Base-by-base conservation (phyloP, 1,140 invertebrate species). In the Tigriopus japonicus region DNA sequence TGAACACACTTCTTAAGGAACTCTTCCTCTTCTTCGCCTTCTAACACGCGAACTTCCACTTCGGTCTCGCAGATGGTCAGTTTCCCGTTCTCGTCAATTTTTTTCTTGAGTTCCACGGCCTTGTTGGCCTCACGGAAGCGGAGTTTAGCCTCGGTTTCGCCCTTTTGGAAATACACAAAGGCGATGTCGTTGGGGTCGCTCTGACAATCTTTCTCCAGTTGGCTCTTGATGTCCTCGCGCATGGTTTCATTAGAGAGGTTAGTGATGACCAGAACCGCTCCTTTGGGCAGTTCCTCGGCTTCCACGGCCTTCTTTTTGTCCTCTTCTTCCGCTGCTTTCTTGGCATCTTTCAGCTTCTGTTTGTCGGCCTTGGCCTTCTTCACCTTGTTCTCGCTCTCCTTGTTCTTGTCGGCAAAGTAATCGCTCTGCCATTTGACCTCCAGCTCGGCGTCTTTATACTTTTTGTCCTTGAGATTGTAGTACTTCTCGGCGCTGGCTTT, bases 141-240 rank as follows among this genome's bases (percentile, higher is more conserved):
- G 12, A 87, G 73, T 68, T 79, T 81, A 12, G 84, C 85, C 66
- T 82, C 76, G 0, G 75, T 71, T 62, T 87, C 77, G 12, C 84
- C 85, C 61, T 77, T 77, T 62, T 78, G 79, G 67, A 80, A 87
- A 65, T 86, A 82, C 60, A 87, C 75, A 69, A 77, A 88, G 1
- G 80, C 81, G 14, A 87, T 75, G 60, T 78, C 76, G 5, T 71
- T 75, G 56, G n/a, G 45, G 45, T 15, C 45, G 21, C n/a, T 21
- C n/a, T 49, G n/a, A 12, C 78, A 78, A 70, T 58, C 23, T n/a
- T 81, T 74, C n/a, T 72, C 71, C 12, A 87, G 72, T 55, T 77
- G 77, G 61, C 79, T 76, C 67, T 81, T 84, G 13, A 90, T 77
- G 64, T 80, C 72, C 68, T 87, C 84, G 28, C 81, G 74, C 3